A percentile compares a stretch with the other conserved stretches of the same genome.
Conservation (phyloP, 2,888 invertebrate species). For the Tortricodes alternella region DNA sequence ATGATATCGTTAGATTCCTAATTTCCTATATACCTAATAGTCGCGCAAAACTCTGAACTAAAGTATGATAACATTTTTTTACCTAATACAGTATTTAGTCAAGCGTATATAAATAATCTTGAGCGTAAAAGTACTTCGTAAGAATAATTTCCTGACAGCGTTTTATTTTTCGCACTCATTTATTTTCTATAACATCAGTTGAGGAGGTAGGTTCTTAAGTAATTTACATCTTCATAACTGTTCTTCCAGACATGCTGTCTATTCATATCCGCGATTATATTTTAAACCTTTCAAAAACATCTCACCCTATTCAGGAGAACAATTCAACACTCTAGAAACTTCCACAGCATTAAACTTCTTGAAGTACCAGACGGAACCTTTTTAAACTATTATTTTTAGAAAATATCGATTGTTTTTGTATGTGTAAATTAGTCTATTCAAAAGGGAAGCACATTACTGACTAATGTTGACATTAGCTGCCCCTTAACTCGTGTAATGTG, state of each 20-base stretch:
- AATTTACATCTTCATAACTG: background rate
- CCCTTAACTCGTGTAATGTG: slow-evolving; percentile 26
- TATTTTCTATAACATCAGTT: too few relatives aligned
- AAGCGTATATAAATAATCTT: too few relatives aligned
- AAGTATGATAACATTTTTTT: too few relatives aligned
- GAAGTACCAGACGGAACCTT: slow-evolving; percentile 4
- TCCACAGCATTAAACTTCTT: slow-evolving; percentile 16
- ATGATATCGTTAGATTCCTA: too few relatives aligned
- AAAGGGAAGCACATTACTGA: slow-evolving; percentile 9
- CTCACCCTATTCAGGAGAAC: slow-evolving; percentile 21
- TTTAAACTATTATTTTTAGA: slow-evolving; percentile 11
- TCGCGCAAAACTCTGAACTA: too few relatives aligned
- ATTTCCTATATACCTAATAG: too few relatives aligned
- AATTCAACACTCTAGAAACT: slow-evolving; percentile 27
- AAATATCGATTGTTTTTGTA: slow-evolving; percentile 4
- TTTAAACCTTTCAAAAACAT: slow-evolving; percentile 28
- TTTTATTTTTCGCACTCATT: too few relatives aligned
- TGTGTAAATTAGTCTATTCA: slow-evolving; percentile 13
- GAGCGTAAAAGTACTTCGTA: too few relatives aligned
- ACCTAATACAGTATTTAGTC: too few relatives aligned
- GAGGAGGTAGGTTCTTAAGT: too few relatives aligned
- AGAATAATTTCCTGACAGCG: too few relatives aligned
- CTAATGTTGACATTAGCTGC: slow-evolving; percentile 33
- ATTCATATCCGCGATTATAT: slow-evolving; percentile 15
- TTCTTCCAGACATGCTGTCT: background rate